phyloP scores from a whole-genome alignment of 2,888 invertebrate genomes.

The Mycalesis mineus region DNA sequence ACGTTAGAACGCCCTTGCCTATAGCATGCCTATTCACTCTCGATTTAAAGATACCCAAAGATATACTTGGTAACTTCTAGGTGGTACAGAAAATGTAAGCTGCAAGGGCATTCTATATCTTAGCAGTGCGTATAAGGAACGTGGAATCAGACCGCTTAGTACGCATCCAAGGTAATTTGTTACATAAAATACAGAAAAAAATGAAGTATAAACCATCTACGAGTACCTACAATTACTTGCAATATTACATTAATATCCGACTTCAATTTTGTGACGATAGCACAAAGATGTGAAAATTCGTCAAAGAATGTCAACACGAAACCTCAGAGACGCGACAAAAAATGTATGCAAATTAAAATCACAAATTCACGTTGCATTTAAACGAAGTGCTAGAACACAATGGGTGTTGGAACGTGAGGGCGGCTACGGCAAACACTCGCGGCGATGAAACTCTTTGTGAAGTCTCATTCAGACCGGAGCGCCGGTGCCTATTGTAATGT shows the following conservation, averaged over 20 bases:
- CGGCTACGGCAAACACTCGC: conserved; percentile 21
- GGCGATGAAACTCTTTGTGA: conserved; percentile 19
- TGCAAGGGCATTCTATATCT: too few species aligned
- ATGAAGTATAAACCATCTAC: too few species aligned
- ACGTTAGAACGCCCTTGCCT: too few species aligned
- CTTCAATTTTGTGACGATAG: not conserved
- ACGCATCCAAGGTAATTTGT: too few species aligned
- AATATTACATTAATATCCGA: not conserved
- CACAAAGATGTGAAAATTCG: not conserved
- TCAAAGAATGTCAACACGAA: not conserved
- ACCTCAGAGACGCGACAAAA: not conserved
- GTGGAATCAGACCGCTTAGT: too few species aligned
- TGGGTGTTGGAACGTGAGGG: conserved; percentile 11
- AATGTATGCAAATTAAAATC: conserved; percentile 3
- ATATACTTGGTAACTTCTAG: too few species aligned
- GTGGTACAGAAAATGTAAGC: too few species aligned
- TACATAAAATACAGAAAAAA: too few species aligned
- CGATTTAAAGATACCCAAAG: too few species aligned
- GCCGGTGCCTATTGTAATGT: conserved; percentile 12
- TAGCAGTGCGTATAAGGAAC: too few species aligned
- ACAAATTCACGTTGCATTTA: conserved; percentile 11
- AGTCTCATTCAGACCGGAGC: conserved; percentile 10
- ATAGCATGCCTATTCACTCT: too few species aligned
- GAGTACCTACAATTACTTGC: too few species aligned
- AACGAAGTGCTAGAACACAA: conserved; percentile 15